Evolutionary conservation across 2,888 invertebrate species (phyloP), one percentile per base, ranked within the genome.

Genomic region (Muschampia plurimacula): DNA sequence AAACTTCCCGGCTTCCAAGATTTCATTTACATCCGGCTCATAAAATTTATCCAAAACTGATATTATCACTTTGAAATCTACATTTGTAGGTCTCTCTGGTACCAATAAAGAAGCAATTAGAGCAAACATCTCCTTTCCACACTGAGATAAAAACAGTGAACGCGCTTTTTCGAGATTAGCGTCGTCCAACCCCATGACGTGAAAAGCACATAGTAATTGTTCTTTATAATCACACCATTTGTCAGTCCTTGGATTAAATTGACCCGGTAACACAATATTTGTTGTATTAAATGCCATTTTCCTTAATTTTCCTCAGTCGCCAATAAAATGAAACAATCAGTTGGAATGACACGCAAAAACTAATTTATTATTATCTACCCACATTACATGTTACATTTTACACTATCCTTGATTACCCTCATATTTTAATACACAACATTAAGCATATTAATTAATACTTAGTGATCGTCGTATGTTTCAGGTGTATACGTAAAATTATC

Each of bases 371-470:
- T 22, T 22, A 22, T 22, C 22, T 22, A 22, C 22, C 22, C 1
- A 22, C 22, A 22, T 22, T 22, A 22, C 22, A 22, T 22, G 22
- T 22, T 22, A 22, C 22, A 22, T 22, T 22, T 22, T 22, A 22
- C 70, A 93, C 93, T 28, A 87, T 89, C 0, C 94, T 94, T 0
- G 94, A 94, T n/a, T n/a, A n/a, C n/a, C n/a, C 73, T 89, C 92
- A 0, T 89, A 91, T 41, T 94, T n/a, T n/a, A n/a, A n/a, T n/a
- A n/a, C n/a, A n/a, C n/a, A 13, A 39, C 36, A 3, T 12, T 7
- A 39, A 4, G 39, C 39, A 6, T 39, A 39, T 39, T 39, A 22
- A 22, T 22, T 22, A 22, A 22, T 22, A 22, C 22, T 22, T 22
- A 22, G 22, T 22, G 22, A 22, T 22, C 22, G 22, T 22, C n/a